These are phyloP conservation scores for Lasioglossum lativentre DNA, from an alignment of 2,888 invertebrate genomes.

Conservation along the genomic window DNA sequence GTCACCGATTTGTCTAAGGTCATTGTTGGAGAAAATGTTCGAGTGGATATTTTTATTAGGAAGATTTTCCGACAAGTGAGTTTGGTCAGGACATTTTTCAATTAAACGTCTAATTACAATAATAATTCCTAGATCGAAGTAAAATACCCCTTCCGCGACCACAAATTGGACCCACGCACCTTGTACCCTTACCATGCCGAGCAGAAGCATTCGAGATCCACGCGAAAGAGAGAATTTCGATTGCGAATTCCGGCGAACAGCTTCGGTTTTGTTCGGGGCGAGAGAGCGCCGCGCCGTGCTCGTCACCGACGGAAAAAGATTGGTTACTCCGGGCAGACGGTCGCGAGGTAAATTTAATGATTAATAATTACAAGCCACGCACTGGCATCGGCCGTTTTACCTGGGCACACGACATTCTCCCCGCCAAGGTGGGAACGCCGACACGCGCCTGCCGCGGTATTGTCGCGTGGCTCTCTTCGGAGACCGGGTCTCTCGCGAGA, in stretches of 20 bases:
- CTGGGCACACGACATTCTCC: constrained; percentile 52
- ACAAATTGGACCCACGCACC: background rate
- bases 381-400: constrained; percentile 48
- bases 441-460: constrained; percentile 75
- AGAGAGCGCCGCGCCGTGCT: background rate
- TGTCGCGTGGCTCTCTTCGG: constrained; percentile 73
- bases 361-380: constrained; percentile 63
- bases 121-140: background rate
- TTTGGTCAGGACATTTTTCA: too few species aligned
- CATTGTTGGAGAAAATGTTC: too few species aligned
- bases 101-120: too few species aligned
- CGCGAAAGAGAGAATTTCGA: background rate
- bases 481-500: constrained; percentile 30
- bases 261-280: background rate
- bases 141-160: background rate
- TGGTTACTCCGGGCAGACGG: constrained; percentile 8
- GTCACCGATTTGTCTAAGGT: background rate
- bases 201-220: background rate
- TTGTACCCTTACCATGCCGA: background rate
- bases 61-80: too few species aligned
- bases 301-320: background rate
- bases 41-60: background rate
- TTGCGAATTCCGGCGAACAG: background rate
- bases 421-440: constrained; percentile 63
- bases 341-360: constrained; percentile 52